Evolutionary conservation across 1,140 invertebrate species (phyloP).

Genomic region (Solenopsis invicta): DNA sequence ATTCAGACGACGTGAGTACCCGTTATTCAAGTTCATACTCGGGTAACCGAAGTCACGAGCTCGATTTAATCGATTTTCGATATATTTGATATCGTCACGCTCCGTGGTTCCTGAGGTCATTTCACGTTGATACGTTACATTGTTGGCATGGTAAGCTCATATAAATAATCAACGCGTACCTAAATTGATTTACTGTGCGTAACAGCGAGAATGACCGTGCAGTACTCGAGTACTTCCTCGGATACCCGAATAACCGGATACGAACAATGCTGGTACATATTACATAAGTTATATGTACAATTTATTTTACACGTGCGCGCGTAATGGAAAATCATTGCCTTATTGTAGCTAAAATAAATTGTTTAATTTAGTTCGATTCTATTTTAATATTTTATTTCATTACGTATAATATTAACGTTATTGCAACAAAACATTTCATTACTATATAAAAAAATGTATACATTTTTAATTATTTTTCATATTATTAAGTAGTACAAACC

Average conservation of each 20-base stretch:
- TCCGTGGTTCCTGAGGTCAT: conserved; percentile 28
- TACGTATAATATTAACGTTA: not conserved
- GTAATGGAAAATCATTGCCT: not conserved
- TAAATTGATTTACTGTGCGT: conserved; percentile 33
- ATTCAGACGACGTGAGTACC: conserved; percentile 8
- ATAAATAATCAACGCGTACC: conserved; percentile 48
- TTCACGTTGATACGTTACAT: conserved; percentile 31
- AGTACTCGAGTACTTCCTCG: not conserved
- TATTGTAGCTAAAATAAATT: not conserved
- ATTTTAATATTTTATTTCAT: no score
- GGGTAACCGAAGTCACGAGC: conserved; percentile 37
- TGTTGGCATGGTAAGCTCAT: conserved; percentile 14
- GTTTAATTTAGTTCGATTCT: not conserved
- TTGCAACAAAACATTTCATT: not conserved
- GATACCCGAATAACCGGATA: conserved; percentile 9
- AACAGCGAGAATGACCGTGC: conserved; percentile 31
- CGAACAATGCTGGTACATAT: not conserved
- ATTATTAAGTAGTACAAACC: not conserved
- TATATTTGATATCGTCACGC: conserved; percentile 40
- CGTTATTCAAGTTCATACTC: conserved; percentile 57
- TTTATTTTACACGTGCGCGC: not conserved
- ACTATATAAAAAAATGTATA: not conserved
- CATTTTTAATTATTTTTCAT: not conserved
- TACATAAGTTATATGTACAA: not conserved
- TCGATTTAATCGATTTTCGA: conserved; percentile 58